phyloP scores from a whole-genome alignment of 2,113 vertebrate species.

The Rana temporaria region DNA sequence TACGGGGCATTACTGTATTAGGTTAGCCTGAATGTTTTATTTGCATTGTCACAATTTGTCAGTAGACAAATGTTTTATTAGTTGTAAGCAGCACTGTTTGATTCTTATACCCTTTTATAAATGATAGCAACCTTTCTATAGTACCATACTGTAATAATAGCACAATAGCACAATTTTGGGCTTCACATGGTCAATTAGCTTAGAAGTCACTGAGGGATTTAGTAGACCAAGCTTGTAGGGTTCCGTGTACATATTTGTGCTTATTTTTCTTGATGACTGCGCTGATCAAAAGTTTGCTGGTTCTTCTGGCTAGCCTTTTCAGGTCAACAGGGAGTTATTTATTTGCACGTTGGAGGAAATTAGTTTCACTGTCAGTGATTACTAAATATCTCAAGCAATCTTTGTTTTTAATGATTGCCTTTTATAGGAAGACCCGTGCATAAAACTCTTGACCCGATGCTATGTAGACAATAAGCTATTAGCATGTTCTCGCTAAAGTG shows the following conservation, averaged over 20 bases:
- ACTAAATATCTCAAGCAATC: constrained; percentile 27
- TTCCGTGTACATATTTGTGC: not conserved
- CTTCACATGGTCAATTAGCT: not conserved
- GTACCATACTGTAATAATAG: not conserved
- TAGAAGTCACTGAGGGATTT: not conserved
- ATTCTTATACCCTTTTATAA: no score
- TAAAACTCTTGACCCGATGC: constrained; percentile 31
- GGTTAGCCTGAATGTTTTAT: no score
- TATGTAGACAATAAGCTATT: constrained; percentile 30
- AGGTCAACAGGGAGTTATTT: constrained; percentile 49
- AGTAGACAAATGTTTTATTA: no score
- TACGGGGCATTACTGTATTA: no score
- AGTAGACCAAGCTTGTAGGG: not conserved
- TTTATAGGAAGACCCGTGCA: constrained; percentile 21
- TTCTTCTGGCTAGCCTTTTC: constrained; percentile 7
- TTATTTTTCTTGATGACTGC: not conserved
- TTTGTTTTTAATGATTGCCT: constrained; percentile 10
- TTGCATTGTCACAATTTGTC: no score
- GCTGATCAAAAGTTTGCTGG: constrained; percentile 9
- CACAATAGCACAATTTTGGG: not conserved
- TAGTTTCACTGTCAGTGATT: constrained; percentile 47
- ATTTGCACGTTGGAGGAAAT: constrained; percentile 50
- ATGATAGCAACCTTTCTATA: no score
- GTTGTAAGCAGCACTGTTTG: no score
- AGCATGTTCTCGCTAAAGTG: not conserved